Conservation (phyloP, 2,888 invertebrate species). For the Athetis lepigone region DNA sequence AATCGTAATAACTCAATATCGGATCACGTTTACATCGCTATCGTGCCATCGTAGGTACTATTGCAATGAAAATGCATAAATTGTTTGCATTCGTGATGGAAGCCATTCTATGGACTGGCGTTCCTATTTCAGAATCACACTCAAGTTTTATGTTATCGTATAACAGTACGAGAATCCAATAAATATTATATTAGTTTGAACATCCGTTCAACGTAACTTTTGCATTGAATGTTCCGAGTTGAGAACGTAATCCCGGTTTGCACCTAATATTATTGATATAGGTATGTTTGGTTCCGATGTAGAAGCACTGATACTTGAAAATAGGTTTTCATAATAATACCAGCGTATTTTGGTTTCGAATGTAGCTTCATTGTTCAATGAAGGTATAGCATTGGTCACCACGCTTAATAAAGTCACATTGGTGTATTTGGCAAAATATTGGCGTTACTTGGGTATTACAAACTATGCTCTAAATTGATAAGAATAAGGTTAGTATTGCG, state of each 20-base stretch:
- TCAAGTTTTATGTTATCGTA: slow-evolving; percentile 49
- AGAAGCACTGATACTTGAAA: neutral
- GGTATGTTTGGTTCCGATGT: neutral
- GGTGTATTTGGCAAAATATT: too few relatives aligned
- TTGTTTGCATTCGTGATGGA: slow-evolving; percentile 56
- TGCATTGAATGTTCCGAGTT: slow-evolving; percentile 15
- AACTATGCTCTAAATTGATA: too few relatives aligned
- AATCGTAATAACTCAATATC: slow-evolving; percentile 56
- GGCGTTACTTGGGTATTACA: too few relatives aligned
- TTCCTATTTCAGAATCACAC: slow-evolving; percentile 50
- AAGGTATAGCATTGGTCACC: too few relatives aligned
- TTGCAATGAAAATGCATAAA: slow-evolving; percentile 45
- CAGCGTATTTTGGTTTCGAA: too few relatives aligned
- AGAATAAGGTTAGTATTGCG: too few relatives aligned
- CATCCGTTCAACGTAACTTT: slow-evolving; percentile 54
- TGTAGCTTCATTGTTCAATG: too few relatives aligned
- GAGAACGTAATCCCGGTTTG: slow-evolving; percentile 29
- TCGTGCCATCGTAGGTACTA: slow-evolving; percentile 7
- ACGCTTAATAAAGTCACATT: too few relatives aligned
- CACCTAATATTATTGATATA: neutral
- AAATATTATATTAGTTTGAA: slow-evolving; percentile 53
- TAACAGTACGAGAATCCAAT: slow-evolving; percentile 27
- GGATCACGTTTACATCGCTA: slow-evolving; percentile 13
- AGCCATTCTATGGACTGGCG: slow-evolving; percentile 40
- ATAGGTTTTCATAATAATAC: neutral